Base-by-base conservation (phyloP, 2,113 vertebrate species). In the Pseudolaguvia tuberculata region DNA sequence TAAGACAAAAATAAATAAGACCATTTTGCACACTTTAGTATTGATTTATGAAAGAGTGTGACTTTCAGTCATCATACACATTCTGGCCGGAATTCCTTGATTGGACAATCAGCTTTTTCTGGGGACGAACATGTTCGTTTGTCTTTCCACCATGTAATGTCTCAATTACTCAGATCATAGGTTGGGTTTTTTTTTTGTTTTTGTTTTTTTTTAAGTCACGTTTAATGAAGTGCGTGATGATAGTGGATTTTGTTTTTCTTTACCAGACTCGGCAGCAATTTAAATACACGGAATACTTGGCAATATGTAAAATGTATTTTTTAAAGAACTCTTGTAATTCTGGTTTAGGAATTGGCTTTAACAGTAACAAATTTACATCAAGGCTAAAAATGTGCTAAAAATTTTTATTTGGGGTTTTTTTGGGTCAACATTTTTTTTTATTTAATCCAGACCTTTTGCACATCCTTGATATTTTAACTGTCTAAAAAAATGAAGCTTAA, bases 381-480 rank as follows among this genome's bases (percentile, higher is more conserved):
- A 86, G 77, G 83, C 77, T 70, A 85, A 84, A 84, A 29, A 86
- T 85, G 79, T 87, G 57, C 78, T 82, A n/a, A n/a, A n/a, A n/a
- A n/a, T n/a, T n/a, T n/a, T n/a, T n/a, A n/a, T n/a, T n/a, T n/a
- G n/a, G n/a, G n/a, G n/a, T 79, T 83, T 81, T 82, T 80, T 83
- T 81, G 78, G 73, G 80, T 78, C 75, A 76, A 18, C 71, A 82
- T 78, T 73, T 78, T 39, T 75, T 81, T 80, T 89, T 78, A 85
- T 88, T 77, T 88, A 90, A 90, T 91, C 88, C 88, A 89, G 88
- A 89, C 90, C 89, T 91, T 91, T 92, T 94, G 94, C 93, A 93
- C 94, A 92, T 90, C 89, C 90, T 91, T 93, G 91, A 90, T 93
- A 94, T 94, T 42, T 94, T 90, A 91, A 93, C 89, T 92, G 91